phyloP scores from a whole-genome alignment of 1,140 invertebrate species.

The Heliconius nattereri region DNA sequence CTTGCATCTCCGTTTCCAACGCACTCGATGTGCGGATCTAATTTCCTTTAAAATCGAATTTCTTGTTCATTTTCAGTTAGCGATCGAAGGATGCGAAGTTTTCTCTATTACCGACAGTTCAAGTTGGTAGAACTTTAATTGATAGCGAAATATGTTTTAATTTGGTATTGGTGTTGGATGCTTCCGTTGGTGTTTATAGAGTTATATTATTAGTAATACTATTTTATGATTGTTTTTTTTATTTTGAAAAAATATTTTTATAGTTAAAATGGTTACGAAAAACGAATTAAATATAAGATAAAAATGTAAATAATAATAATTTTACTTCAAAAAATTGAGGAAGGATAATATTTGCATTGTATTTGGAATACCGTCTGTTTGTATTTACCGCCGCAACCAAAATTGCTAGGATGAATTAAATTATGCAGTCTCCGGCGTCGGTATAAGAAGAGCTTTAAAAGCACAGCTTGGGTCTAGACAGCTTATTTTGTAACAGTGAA shows the following conservation, averaged over 20 bases:
- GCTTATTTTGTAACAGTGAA: not conserved
- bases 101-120: not conserved
- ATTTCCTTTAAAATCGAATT: constrained; percentile 18
- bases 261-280: no score
- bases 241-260: no score
- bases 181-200: no score
- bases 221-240: no score
- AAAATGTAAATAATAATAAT: no score
- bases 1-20: constrained; percentile 26
- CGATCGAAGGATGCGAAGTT: constrained; percentile 4
- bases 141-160: not conserved
- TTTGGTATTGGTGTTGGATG: no score
- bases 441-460: not conserved
- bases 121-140: not conserved
- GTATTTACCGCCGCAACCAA: not conserved
- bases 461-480: not conserved
- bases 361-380: not conserved
- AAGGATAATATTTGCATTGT: not conserved
- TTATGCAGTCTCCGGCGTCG: not conserved
- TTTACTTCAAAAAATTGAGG: no score
- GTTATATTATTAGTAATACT: no score
- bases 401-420: constrained; percentile 14
- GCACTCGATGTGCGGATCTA: constrained; percentile 24
- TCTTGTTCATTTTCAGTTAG: constrained; percentile 17
- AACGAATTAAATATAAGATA: no score